phyloP scores from a whole-genome alignment of 2,888 invertebrate genomes.

The Aphidius colemani region DNA sequence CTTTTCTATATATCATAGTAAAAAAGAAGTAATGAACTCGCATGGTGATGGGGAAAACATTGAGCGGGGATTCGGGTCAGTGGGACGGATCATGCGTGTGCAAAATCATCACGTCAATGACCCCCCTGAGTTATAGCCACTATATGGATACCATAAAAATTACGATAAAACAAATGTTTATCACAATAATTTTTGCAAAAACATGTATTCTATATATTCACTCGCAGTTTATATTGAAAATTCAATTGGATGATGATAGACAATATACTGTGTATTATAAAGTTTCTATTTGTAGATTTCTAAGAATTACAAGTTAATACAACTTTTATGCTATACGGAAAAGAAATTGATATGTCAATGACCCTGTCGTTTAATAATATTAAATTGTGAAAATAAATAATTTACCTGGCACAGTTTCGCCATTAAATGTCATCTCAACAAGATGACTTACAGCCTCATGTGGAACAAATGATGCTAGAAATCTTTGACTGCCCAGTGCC shows the following conservation, averaged over 20 bases:
- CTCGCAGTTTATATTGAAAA: no score
- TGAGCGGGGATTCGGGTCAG: constrained; percentile 49
- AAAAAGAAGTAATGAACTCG: no score
- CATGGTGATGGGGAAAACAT: constrained; percentile 27
- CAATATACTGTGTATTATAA: background rate
- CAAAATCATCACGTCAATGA: constrained; percentile 57
- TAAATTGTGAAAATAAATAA: constrained; percentile 38
- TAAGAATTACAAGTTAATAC: background rate
- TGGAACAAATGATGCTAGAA: constrained; percentile 92
- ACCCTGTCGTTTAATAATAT: constrained; percentile 21
- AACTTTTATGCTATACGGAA: constrained; percentile 21
- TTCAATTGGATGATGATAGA: background rate
- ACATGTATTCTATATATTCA: no score
- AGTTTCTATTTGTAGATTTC: background rate
- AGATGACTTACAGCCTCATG: constrained; percentile 83
- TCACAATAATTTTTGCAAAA: no score
- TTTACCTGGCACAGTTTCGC: constrained; percentile 87
- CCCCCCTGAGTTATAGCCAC: constrained; percentile 31
- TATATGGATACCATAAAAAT: no score
- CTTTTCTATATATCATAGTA: no score
- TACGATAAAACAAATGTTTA: no score
- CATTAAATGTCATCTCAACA: constrained; percentile 94
- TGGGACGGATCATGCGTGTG: constrained; percentile 50
- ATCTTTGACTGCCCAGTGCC: constrained; percentile 85
- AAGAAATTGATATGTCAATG: constrained; percentile 35